Conservation (phyloP, 2,888 invertebrate species). For the Dioctria rufipes region DNA sequence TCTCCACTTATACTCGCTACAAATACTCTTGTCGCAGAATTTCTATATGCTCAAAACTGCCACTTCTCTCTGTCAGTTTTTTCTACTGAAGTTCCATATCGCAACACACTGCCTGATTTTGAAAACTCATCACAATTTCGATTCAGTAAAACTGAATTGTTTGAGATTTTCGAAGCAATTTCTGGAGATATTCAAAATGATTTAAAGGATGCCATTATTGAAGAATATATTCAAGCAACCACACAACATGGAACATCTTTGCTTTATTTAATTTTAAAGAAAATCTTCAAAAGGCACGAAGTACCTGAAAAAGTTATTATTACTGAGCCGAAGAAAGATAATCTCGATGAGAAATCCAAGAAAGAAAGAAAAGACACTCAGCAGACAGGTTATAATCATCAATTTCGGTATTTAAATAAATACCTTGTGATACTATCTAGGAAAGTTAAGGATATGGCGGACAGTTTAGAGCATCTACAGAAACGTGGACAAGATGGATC, state of each 20-base stretch:
- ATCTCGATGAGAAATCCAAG: not conserved
- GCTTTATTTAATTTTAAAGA: constrained; percentile 47
- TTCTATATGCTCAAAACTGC: constrained; percentile 69
- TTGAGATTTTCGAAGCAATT: constrained; percentile 65
- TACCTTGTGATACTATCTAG: constrained; percentile 64
- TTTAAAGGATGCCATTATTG: constrained; percentile 57
- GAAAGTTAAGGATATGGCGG: constrained; percentile 64
- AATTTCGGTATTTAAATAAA: constrained; percentile 64
- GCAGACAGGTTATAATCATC: constrained; percentile 57
- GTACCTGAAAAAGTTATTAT: constrained; percentile 3
- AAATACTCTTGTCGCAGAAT: constrained; percentile 70
- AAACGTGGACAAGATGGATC: constrained; percentile 8
- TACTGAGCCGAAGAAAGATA: not conserved
- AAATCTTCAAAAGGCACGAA: not conserved
- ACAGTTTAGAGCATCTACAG: constrained; percentile 61
- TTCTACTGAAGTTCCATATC: constrained; percentile 68
- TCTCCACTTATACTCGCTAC: constrained; percentile 66
- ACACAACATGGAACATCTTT: constrained; percentile 29
- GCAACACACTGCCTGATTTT: constrained; percentile 68
- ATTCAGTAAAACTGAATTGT: constrained; percentile 66
- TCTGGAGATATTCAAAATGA: constrained; percentile 52
- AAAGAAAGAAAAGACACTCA: constrained; percentile 40
- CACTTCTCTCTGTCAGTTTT: constrained; percentile 70
- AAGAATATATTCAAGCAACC: constrained; percentile 57
- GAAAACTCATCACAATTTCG: constrained; percentile 65